Conservation (phyloP, 1,140 invertebrate genomes). For the Megathymus violae region DNA sequence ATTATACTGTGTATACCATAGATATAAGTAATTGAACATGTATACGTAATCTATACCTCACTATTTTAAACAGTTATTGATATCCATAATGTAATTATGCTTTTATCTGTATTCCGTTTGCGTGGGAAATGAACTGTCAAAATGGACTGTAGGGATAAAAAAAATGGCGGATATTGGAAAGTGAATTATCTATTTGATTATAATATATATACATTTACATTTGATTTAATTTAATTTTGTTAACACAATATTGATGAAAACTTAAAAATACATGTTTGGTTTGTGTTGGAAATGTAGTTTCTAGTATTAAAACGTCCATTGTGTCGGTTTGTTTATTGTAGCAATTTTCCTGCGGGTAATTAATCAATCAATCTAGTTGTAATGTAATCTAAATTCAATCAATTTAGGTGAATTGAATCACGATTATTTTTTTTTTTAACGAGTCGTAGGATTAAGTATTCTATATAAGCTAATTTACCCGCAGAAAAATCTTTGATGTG, state of each 20-base stretch:
- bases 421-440: no score
- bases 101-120: constrained; percentile 36
- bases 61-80: constrained; percentile 56
- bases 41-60: constrained; percentile 83
- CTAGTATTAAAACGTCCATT: neutral
- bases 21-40: constrained; percentile 62
- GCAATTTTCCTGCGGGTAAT: neutral
- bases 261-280: neutral
- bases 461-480: no score
- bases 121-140: constrained; percentile 37
- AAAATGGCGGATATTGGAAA: constrained; percentile 16
- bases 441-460: no score
- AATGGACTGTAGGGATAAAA: constrained; percentile 37
- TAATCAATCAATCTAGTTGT: neutral
- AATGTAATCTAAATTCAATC: no score
- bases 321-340: neutral
- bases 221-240: no score
- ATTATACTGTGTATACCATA: constrained; percentile 74
- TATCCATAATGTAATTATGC: constrained; percentile 27
- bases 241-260: neutral
- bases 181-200: neutral
- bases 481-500: no score
- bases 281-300: neutral
- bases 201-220: neutral
- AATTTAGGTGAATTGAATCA: no score